Evolutionary conservation across 2,888 invertebrate genomes (phyloP).

Genomic region (Agrotis clavis): DNA sequence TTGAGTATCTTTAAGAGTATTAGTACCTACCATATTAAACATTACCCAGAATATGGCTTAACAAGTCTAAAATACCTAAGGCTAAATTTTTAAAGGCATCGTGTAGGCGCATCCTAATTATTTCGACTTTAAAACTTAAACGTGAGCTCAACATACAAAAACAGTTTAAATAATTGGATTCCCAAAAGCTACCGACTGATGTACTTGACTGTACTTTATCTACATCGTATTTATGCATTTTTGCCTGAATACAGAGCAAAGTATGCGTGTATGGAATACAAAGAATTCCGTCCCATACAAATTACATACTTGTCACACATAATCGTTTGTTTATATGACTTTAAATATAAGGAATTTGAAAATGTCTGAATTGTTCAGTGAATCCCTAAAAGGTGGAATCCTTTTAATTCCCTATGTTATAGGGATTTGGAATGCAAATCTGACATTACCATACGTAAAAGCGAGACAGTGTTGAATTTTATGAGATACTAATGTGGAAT

Average conservation of each 20-base stretch:
- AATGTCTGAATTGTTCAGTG: conserved; percentile 16
- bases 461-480: conserved; percentile 40
- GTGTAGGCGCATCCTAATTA: conserved; percentile 26
- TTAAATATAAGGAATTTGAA: conserved; percentile 21
- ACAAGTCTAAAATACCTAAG: conserved; percentile 1
- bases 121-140: conserved; percentile 25
- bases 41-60: neutral
- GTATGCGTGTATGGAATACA: conserved; percentile 54
- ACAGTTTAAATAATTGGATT: conserved; percentile 25
- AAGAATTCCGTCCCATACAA: conserved; percentile 21
- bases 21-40: neutral
- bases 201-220: conserved; percentile 47
- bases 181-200: conserved; percentile 44
- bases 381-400: conserved; percentile 11
- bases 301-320: conserved; percentile 19
- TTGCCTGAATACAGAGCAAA: conserved; percentile 56
- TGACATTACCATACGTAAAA: conserved; percentile 51
- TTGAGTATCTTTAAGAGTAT: neutral
- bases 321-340: conserved; percentile 32
- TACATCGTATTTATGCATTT: conserved; percentile 58
- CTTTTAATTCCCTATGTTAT: conserved; percentile 47
- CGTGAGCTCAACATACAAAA: conserved; percentile 16
- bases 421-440: conserved; percentile 47
- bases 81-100: conserved; percentile 6
- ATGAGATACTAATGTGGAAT: conserved; percentile 12